These are phyloP conservation scores for Zoanthus gigantus DNA, from an alignment of 92 coral and sea anemone genomes.

Conservation along the genomic window DNA sequence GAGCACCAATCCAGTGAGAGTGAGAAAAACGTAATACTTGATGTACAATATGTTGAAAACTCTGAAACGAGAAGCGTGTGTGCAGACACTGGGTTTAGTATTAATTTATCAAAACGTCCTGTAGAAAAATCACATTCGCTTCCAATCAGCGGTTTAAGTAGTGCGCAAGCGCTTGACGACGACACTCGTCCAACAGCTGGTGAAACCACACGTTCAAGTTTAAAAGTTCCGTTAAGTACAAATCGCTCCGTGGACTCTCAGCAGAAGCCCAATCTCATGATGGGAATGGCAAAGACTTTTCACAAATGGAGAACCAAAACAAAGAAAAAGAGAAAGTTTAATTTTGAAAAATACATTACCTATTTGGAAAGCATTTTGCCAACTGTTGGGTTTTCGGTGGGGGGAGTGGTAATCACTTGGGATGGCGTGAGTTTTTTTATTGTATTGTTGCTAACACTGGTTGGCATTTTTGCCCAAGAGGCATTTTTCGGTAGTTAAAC, in stretches of 20 bases:
- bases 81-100: neutral
- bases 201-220: conserved; percentile 13
- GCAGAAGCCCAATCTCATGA: conserved; percentile 61
- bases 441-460: conserved; percentile 79
- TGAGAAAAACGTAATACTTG: conserved; percentile 46
- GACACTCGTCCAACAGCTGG: neutral
- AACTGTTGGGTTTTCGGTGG: conserved; percentile 91
- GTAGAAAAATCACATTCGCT: conserved; percentile 42
- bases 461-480: conserved; percentile 93
- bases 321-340: conserved; percentile 84
- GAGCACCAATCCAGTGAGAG: conserved; percentile 32
- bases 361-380: conserved; percentile 90
- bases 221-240: conserved; percentile 1
- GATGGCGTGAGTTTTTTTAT: conserved; percentile 89
- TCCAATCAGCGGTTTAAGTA: conserved; percentile 9
- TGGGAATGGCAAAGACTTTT: conserved; percentile 91
- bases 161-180: conserved; percentile 13
- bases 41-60: conserved; percentile 44
- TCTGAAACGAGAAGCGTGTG: neutral
- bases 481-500: conserved; percentile 87
- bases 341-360: conserved; percentile 90
- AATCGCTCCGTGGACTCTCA: conserved; percentile 31
- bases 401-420: conserved; percentile 93
- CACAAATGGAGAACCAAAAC: conserved; percentile 92
- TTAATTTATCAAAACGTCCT: neutral